These are phyloP conservation scores for Lontra canadensis DNA, from an alignment of 2,113 vertebrate species.

Conservation along the genomic window DNA sequence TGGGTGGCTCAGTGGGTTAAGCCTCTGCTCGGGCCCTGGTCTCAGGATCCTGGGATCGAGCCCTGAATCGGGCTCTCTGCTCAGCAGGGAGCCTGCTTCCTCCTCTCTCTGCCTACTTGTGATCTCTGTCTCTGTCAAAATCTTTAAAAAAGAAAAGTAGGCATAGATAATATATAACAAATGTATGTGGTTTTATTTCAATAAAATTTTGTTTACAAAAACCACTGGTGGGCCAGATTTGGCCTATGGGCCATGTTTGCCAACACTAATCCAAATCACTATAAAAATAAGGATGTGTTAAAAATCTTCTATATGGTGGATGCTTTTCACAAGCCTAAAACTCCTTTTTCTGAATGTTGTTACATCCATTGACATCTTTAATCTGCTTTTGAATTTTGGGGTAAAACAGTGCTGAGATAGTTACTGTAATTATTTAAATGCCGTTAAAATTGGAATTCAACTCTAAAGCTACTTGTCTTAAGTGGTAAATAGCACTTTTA, in stretches of 20 bases:
- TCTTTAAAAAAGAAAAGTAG: background rate
- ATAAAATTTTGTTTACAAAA: background rate
- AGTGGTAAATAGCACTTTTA: background rate
- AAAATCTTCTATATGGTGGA: background rate
- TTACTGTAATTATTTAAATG: constrained; percentile 17
- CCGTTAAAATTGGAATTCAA: background rate
- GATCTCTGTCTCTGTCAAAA: no score
- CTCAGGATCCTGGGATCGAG: no score
- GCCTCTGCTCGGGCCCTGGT: no score
- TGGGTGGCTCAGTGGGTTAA: no score
- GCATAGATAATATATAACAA: background rate
- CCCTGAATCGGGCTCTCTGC: no score
- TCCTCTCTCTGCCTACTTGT: no score
- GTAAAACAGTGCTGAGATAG: background rate
- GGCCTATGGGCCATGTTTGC: background rate
- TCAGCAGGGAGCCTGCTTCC: no score
- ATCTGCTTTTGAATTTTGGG: background rate
- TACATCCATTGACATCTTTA: background rate
- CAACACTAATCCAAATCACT: background rate
- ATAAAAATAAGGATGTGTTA: background rate
- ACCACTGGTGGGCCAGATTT: background rate
- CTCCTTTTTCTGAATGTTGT: background rate
- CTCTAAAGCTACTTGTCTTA: background rate
- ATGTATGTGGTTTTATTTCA: background rate
- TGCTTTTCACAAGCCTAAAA: background rate